These are phyloP conservation scores for Chanos chanos DNA, from an alignment of 2,797 vertebrate genomes.

Conservation along the genomic window DNA sequence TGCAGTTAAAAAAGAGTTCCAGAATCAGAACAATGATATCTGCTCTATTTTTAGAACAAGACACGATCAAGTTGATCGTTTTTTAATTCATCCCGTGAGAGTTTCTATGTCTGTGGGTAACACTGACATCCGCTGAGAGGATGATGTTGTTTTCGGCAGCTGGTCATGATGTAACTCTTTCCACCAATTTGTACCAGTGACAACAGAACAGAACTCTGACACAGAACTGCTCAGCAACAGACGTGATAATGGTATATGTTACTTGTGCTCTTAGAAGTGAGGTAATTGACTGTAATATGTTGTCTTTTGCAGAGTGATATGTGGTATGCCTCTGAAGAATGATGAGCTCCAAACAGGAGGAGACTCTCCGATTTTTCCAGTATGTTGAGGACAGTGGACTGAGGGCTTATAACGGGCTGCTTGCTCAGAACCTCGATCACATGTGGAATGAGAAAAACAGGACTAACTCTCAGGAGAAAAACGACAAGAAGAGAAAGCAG, in stretches of 20 bases:
- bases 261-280: too few relatives aligned
- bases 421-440: constrained; percentile 92
- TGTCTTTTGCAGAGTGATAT: constrained; percentile 70
- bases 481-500: constrained; percentile 94
- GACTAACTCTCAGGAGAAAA: constrained; percentile 93
- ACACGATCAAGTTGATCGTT: too few relatives aligned
- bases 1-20: too few relatives aligned
- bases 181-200: constrained; percentile 9
- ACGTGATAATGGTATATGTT: too few relatives aligned
- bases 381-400: constrained; percentile 97
- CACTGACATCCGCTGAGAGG: constrained; percentile 33
- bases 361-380: constrained; percentile 91
- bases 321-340: constrained; percentile 84
- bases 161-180: constrained; percentile 54
- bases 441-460: constrained; percentile 94
- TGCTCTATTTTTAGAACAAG: too few relatives aligned
- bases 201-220: background rate
- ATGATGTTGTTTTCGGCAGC: constrained; percentile 44
- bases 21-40: too few relatives aligned
- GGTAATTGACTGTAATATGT: constrained; percentile 1
- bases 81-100: too few relatives aligned
- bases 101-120: background rate
- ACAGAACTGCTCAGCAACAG: too few relatives aligned
- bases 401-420: constrained; percentile 89
- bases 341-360: constrained; percentile 91